phyloP scores from a whole-genome alignment of 2,797 vertebrate species.

The Sebastes hubbsi region DNA sequence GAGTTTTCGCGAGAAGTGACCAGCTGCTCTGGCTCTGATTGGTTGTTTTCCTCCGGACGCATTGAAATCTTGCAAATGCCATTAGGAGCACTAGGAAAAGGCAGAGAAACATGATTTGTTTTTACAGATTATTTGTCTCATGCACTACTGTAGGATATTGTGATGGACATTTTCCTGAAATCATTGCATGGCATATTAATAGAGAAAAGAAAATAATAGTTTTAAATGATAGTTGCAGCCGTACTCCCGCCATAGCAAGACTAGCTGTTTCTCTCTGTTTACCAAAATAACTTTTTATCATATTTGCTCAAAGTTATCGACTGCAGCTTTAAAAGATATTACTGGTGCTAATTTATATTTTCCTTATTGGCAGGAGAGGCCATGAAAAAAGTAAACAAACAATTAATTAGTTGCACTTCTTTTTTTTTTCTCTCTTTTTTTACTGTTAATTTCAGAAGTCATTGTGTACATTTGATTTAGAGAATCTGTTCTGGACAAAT shows the following conservation, averaged over 20 bases:
- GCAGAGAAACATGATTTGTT: too few species aligned
- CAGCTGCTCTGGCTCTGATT: too few species aligned
- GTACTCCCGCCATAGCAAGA: background rate
- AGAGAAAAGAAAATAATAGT: background rate
- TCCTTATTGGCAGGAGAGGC: background rate
- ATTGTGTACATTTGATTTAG: background rate
- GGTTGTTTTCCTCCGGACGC: too few species aligned
- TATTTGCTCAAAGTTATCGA: too few species aligned
- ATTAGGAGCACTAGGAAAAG: too few species aligned
- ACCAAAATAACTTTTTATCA: too few species aligned
- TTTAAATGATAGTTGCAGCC: background rate
- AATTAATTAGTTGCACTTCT: background rate
- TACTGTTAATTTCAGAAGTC: background rate
- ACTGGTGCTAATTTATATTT: background rate
- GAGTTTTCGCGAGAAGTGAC: too few species aligned
- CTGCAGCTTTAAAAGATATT: background rate
- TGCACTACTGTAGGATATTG: too few species aligned
- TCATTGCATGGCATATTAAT: too few species aligned
- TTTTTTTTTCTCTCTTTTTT: background rate
- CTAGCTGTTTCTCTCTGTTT: background rate
- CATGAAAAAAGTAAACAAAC: background rate
- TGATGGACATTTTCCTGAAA: too few species aligned
- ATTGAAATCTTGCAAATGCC: too few species aligned
- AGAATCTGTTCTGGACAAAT: background rate
- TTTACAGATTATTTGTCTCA: too few species aligned